A percentile compares a stretch with the other conserved stretches of the same genome.
These are phyloP conservation scores for Pseudotriccus pelzelni DNA, from an alignment of 2,797 vertebrate species.

Conservation along the genomic window DNA sequence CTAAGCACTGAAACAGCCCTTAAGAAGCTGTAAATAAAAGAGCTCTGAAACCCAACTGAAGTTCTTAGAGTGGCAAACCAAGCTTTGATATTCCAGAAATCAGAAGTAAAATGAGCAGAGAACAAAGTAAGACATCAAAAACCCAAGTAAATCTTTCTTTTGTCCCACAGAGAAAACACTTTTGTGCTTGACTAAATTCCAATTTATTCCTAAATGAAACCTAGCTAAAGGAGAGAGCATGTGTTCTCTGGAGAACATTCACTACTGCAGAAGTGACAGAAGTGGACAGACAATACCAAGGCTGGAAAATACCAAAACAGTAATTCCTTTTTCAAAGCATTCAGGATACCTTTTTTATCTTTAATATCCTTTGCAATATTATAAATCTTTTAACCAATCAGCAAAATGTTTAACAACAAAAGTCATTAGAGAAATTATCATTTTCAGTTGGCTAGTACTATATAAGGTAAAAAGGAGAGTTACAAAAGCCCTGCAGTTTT, in stretches of 20 bases:
- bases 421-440: not conserved
- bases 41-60: not conserved
- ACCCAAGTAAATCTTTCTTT: not conserved
- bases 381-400: not conserved
- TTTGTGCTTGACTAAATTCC: not conserved
- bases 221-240: not conserved
- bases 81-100: not conserved
- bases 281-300: not conserved
- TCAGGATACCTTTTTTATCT: not conserved
- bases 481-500: not conserved
- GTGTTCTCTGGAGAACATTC: not conserved
- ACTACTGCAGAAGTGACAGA: not conserved
- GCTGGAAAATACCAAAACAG: not conserved
- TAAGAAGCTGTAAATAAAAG: not conserved
- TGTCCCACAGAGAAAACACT: not conserved
- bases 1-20: not conserved
- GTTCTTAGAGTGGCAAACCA: not conserved
- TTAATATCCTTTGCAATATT: not conserved
- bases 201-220: not conserved
- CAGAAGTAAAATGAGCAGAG: not conserved
- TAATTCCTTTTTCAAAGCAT: not conserved
- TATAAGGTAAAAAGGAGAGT: not conserved
- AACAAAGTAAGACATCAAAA: not conserved
- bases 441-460: not conserved
- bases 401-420: not conserved